Percentiles rank a stretch among this genome's conserved stretches.
Evolutionary conservation across 2,797 vertebrate species (phyloP).

Genomic region (Trachurus trachurus): DNA sequence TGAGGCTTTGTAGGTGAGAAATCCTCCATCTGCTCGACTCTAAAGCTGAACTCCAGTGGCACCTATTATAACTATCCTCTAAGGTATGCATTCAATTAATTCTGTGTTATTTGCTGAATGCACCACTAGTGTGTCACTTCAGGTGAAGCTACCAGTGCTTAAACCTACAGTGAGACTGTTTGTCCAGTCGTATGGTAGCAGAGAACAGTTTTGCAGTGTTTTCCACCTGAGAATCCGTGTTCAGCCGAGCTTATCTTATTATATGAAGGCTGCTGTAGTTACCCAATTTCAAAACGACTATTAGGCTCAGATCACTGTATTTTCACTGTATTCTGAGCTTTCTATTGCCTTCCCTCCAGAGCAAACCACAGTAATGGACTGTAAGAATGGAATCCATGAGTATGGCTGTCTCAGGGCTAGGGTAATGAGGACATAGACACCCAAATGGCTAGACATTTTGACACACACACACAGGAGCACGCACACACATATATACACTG

Average conservation of each 20-base stretch:
- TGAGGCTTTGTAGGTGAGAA: constrained; percentile 18
- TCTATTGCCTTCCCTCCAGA: constrained; percentile 40
- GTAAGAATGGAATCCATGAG: constrained; percentile 54
- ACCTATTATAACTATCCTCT: not conserved
- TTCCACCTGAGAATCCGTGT: constrained; percentile 4
- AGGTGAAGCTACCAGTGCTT: constrained; percentile 1
- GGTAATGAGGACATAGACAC: constrained; percentile 73
- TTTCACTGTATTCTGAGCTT: constrained; percentile 32
- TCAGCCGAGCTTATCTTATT: constrained; percentile 5
- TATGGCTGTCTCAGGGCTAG: constrained; percentile 51
- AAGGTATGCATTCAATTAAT: constrained; percentile 16
- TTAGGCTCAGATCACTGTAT: constrained; percentile 19
- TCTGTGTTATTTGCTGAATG: not conserved
- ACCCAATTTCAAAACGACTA: constrained; percentile 34
- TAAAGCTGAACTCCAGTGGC: constrained; percentile 12
- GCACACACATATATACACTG: constrained; percentile 33
- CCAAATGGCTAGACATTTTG: constrained; percentile 62
- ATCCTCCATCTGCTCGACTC: not conserved
- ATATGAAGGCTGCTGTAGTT: constrained; percentile 8
- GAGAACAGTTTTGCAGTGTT: not conserved
- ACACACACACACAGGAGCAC: constrained; percentile 47
- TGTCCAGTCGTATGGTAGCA: not conserved
- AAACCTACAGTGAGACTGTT: constrained; percentile 3
- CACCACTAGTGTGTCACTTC: not conserved
- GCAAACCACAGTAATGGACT: constrained; percentile 54